These are phyloP conservation scores for Dendrocincla fuliginosa DNA, from an alignment of 2,797 vertebrate species.

Conservation along the genomic window DNA sequence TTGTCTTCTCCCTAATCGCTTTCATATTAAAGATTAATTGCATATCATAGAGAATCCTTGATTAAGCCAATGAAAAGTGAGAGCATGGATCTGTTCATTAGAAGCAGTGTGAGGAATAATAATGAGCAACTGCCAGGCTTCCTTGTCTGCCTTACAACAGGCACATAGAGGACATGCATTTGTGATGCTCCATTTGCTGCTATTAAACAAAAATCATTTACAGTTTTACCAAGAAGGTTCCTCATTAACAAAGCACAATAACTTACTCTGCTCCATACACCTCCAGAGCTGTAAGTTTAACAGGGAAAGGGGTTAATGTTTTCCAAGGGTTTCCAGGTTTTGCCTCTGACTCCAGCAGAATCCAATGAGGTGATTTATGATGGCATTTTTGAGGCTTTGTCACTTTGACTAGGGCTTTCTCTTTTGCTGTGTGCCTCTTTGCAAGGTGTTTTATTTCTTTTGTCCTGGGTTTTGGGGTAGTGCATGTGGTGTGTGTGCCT, in stretches of 20 bases:
- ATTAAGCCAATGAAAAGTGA: slow-evolving; percentile 59
- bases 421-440: background rate
- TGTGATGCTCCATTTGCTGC: slow-evolving; percentile 6
- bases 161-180: background rate
- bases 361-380: background rate
- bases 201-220: background rate
- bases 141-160: background rate
- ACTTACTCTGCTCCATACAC: background rate
- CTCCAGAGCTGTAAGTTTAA: background rate
- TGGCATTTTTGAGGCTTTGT: background rate
- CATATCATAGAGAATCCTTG: slow-evolving; percentile 53
- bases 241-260: background rate
- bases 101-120: background rate
- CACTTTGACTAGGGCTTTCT: background rate
- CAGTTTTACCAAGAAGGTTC: background rate
- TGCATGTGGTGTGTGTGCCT: background rate
- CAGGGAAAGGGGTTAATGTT: background rate
- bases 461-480: background rate
- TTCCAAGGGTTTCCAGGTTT: background rate
- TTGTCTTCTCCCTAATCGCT: slow-evolving; percentile 33
- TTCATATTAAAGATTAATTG: slow-evolving; percentile 61
- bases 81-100: slow-evolving; percentile 30
- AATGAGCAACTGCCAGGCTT: slow-evolving; percentile 5
- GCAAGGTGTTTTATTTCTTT: background rate
- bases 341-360: background rate